A percentile compares a stretch with the other conserved stretches of the same genome.
Conservation (phyloP, 2,888 invertebrate genomes). For the Catocala nupta region DNA sequence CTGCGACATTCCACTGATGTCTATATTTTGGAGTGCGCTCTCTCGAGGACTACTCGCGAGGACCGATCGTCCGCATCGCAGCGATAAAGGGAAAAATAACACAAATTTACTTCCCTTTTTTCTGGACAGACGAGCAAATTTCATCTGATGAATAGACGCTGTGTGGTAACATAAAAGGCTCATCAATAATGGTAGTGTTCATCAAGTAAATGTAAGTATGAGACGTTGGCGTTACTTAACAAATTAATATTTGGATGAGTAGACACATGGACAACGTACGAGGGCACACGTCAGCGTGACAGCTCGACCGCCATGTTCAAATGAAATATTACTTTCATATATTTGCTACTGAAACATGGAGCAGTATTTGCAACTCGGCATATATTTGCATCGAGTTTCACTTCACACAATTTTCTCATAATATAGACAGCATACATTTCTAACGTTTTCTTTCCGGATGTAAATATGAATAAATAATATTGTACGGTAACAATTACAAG, state of each 20-base stretch:
- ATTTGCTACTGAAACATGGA: constrained; percentile 39
- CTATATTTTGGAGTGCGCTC: too few species aligned
- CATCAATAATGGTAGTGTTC: constrained; percentile 71
- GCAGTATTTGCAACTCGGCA: constrained; percentile 32
- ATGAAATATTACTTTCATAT: constrained; percentile 47
- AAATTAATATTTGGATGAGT: constrained; percentile 71
- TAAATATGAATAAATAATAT: constrained; percentile 32
- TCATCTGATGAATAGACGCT: constrained; percentile 58
- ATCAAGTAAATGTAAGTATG: constrained; percentile 73
- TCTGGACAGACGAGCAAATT: constrained; percentile 58
- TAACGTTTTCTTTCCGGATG: constrained; percentile 21
- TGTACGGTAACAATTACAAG: constrained; percentile 32
- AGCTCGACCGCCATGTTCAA: constrained; percentile 31
- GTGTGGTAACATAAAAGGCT: constrained; percentile 60
- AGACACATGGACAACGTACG: constrained; percentile 51
- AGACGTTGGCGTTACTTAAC: constrained; percentile 69
- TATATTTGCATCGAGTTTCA: constrained; percentile 40
- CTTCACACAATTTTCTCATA: constrained; percentile 16
- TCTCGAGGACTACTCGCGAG: too few species aligned
- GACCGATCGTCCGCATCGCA: constrained; percentile 28
- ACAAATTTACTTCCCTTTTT: constrained; percentile 46
- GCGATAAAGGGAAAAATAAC: constrained; percentile 46
- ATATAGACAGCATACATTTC: constrained; percentile 14
- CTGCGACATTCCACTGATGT: too few species aligned
- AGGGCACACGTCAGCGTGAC: constrained; percentile 51